Conservation (phyloP, 1,140 invertebrate species). For the Pseudoatta argentina region DNA sequence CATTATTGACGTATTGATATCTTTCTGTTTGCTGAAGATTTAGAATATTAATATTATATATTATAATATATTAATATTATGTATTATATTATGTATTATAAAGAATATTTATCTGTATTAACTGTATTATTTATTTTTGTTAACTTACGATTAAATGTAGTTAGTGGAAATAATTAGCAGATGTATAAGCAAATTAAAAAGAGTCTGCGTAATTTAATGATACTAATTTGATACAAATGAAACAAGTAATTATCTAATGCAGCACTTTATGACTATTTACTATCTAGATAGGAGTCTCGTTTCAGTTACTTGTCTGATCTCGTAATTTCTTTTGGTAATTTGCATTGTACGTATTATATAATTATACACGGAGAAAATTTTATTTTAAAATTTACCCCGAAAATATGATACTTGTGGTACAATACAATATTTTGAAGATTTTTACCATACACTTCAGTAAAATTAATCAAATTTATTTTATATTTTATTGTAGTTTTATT, state of each 20-base stretch:
- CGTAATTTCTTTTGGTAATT: not conserved
- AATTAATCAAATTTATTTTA: too few species aligned
- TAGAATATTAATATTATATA: not conserved
- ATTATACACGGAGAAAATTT: not conserved
- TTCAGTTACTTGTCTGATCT: conserved; percentile 7
- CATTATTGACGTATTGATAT: too few species aligned
- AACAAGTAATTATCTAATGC: conserved; percentile 49
- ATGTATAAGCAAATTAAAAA: not conserved
- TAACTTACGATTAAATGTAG: not conserved
- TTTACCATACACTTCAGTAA: too few species aligned
- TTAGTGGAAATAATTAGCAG: not conserved
- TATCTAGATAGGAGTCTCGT: not conserved
- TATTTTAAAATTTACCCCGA: too few species aligned
- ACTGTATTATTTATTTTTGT: not conserved
- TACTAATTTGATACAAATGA: not conserved
- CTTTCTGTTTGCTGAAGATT: not conserved
- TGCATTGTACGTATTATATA: not conserved
- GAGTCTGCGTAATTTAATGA: conserved; percentile 20
- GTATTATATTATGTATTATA: not conserved
- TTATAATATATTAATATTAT: too few species aligned
- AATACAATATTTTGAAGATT: too few species aligned
- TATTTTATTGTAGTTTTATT: too few species aligned
- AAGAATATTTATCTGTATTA: not conserved
- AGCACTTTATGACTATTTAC: conserved; percentile 7
- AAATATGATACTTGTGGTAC: too few species aligned